Evolutionary conservation across 1,140 invertebrate species (phyloP), one percentile per base, ranked within the genome.

Genomic region (Ephestia elutella): DNA sequence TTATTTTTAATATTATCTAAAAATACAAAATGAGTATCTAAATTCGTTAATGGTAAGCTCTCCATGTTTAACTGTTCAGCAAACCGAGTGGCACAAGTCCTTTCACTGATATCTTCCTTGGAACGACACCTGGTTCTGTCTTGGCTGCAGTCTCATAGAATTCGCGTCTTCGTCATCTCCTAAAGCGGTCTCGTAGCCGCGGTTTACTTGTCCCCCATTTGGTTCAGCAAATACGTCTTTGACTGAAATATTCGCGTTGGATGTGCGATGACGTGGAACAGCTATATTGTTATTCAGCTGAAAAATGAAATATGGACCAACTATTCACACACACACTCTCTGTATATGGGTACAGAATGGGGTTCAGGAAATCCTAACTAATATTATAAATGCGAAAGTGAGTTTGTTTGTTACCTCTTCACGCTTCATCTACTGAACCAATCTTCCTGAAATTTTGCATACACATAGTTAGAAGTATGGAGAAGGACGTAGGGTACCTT

Each of bases 191-290:
- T 92, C 91, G 65, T 92, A 92, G 15, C 79, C 91, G 71, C 91
- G 82, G 65, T 92, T 92, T 1, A 91, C 79, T 65, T 91, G 90
- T 21, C 91, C 91, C n/a, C 89, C 90, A 65, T 91, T 91, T 0
- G 90, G 87, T 66, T 90, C 89, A 56, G 89, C 89, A 61, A 92
- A 92, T 0, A 92, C 90, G 64, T 92, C 91, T 60, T 92, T 92
- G 17, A 91, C 90, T 60, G 89, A 91, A 54, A 92, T 91, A 56
- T 91, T 91, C 0, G 91, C 91, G 58, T 89, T 92, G 0, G 91
- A 92, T 48, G 86, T 83, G 10, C 91, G 87, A 59, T 90, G 90
- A 56, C 90, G 89, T 9, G 82, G 82, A 2, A 68, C 70, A 60
- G 61, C 84, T 60, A 76, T 70, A 56, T 89, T 89, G 57, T 90